These are phyloP conservation scores for Pelagia noctiluca DNA, from an alignment of 30 jellyfish, hydroid and myxozoan genomes.

Conservation along the genomic window DNA sequence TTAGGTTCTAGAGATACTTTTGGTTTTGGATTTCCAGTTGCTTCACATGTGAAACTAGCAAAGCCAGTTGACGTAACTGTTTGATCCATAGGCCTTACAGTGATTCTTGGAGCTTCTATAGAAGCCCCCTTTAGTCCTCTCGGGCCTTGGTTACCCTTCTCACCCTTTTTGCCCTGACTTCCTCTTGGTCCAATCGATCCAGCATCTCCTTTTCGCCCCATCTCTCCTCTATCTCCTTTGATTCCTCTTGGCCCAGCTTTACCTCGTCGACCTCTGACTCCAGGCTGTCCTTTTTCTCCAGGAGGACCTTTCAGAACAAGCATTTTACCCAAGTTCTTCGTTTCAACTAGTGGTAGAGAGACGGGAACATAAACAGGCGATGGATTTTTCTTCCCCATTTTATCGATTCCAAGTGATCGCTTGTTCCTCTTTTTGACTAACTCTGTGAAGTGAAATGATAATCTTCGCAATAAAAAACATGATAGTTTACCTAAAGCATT, in stretches of 20 bases:
- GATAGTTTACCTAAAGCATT: too few species aligned
- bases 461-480: too few species aligned
- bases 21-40: constrained; percentile 52
- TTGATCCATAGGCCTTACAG: background rate
- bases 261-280: background rate
- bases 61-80: background rate
- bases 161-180: background rate
- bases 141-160: background rate
- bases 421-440: background rate
- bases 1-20: constrained; percentile 9
- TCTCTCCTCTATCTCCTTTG: constrained; percentile 22
- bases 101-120: constrained; percentile 6
- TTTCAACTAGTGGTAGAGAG: background rate
- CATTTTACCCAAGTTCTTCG: background rate
- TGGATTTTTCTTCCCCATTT: background rate
- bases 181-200: constrained; percentile 12
- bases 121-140: constrained; percentile 22
- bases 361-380: background rate
- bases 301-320: background rate
- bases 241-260: constrained; percentile 33
- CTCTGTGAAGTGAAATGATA: background rate
- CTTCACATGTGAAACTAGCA: constrained; percentile 11
- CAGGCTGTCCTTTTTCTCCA: constrained; percentile 1
- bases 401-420: background rate
- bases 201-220: constrained; percentile 15